Base-by-base conservation (phyloP, 2,888 invertebrate genomes). In the Euspilapteryx auroguttella region DNA sequence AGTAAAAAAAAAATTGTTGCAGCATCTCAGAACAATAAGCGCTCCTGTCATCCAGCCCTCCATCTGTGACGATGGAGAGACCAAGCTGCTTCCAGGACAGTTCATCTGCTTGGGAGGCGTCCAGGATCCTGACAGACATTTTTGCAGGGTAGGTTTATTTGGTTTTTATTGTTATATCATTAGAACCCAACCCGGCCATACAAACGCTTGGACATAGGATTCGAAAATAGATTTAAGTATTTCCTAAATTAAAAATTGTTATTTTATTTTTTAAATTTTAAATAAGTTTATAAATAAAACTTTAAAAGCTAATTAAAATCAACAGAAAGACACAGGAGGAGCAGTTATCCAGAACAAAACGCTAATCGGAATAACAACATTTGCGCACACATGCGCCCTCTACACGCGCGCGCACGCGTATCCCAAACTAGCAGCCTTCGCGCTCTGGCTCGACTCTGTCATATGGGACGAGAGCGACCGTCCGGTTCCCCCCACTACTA, bases 291-390 rank as follows among this genome's bases (percentile, higher is more conserved):
- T n/a, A n/a, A n/a, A n/a, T n/a, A n/a, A n/a, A n/a, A n/a, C n/a
- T n/a, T n/a, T n/a, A n/a, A n/a, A n/a, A n/a, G n/a, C n/a, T n/a
- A n/a, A n/a, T n/a, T n/a, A n/a, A n/a, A n/a, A n/a, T n/a, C n/a
- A 13, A 14, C 55, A 75, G 73, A 61, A 46, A 45, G 73, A 75
- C 52, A 61, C 71, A 34, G 73, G 73, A 1, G 73, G 73, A 1
- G 65, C 73, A 2, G 59, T 73, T 0, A 48, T 73, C 17, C 73
- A 75, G 25, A 71, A 73, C 50, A 55, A 62, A 39, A 69, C 64
- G 0, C 43, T 75, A 0, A 39, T 75, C 8, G 73, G 49, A 0
- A 37, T 75, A 11, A 44, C 71, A 0, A 46, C 55, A 1, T 73
- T 64, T 42, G 39, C 57, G 23, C 63, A 68, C 44, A 41, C 55